Conservation (phyloP, 2,113 vertebrate species). For the Nothoprocta perdicaria region DNA sequence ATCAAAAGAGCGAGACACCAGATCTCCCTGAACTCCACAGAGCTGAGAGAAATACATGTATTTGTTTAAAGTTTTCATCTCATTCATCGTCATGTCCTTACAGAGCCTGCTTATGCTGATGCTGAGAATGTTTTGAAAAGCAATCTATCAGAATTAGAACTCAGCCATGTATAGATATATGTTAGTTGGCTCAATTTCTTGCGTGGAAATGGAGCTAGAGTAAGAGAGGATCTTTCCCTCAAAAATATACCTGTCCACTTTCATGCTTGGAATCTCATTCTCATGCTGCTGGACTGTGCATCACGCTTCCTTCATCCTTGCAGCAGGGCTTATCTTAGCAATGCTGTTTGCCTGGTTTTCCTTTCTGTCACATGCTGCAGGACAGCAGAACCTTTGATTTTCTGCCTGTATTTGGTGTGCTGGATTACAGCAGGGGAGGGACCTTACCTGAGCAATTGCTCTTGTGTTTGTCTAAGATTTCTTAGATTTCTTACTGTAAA, state of each 20-base stretch:
- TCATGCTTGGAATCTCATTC: not conserved
- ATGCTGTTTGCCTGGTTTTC: not conserved
- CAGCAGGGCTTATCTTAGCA: not conserved
- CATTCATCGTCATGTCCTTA: not conserved
- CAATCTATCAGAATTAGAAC: not conserved
- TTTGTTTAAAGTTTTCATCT: conserved; percentile 23
- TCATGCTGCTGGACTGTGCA: not conserved
- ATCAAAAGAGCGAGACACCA: not conserved
- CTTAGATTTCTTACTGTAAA: too few species aligned
- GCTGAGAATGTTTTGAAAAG: not conserved
- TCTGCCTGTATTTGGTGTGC: not conserved
- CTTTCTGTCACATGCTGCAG: not conserved
- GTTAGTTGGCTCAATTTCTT: not conserved
- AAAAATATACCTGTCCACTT: not conserved
- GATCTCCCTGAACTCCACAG: not conserved
- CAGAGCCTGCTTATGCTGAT: not conserved
- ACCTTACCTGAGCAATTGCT: not conserved
- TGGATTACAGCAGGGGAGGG: not conserved
- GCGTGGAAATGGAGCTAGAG: not conserved
- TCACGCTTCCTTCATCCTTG: not conserved
- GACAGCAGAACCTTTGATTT: not conserved
- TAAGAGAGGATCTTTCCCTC: not conserved
- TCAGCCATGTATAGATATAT: fast-evolving
- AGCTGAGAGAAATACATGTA: not conserved
- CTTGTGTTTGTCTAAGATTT: not conserved